A percentile compares a stretch with the other conserved stretches of the same genome.
Evolutionary conservation across 2,113 vertebrate genomes (phyloP).

Genomic region (Oryzias curvinotus): DNA sequence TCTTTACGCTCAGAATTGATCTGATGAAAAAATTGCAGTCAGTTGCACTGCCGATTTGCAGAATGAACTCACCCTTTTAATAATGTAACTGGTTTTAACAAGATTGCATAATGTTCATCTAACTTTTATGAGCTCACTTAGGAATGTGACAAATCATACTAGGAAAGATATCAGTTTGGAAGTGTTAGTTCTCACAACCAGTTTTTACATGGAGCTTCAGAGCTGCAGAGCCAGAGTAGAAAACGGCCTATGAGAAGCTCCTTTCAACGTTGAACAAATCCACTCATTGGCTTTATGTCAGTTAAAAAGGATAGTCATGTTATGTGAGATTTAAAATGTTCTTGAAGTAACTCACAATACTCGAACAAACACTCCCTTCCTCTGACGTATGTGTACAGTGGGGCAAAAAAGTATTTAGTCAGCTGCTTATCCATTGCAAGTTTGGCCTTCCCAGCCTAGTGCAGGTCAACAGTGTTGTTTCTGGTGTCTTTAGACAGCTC

Average conservation of each 20-base stretch:
- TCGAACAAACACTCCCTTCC: slow-evolving; percentile 57
- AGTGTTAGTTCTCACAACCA: slow-evolving; percentile 1
- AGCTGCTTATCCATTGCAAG: too few species aligned
- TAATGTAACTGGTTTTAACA: slow-evolving; percentile 83
- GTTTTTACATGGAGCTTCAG: neutral
- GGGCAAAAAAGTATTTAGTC: too few species aligned
- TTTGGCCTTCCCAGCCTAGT: too few species aligned
- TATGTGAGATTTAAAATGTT: slow-evolving; percentile 46
- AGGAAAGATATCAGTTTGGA: slow-evolving; percentile 42
- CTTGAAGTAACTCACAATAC: slow-evolving; percentile 67
- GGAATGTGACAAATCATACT: slow-evolving; percentile 59
- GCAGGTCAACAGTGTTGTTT: too few species aligned
- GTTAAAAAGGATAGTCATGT: slow-evolving; percentile 44
- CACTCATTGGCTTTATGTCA: slow-evolving; percentile 16
- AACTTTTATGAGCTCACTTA: slow-evolving; percentile 79
- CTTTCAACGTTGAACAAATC: neutral
- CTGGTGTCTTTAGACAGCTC: too few species aligned
- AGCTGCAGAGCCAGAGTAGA: slow-evolving; percentile 30
- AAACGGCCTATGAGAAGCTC: slow-evolving; percentile 23
- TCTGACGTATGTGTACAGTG: slow-evolving; percentile 70
- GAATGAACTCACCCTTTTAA: slow-evolving; percentile 76
- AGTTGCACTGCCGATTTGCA: slow-evolving; percentile 53
- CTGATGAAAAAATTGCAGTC: slow-evolving; percentile 76
- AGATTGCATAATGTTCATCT: slow-evolving; percentile 78
- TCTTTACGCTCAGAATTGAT: slow-evolving; percentile 49